These are phyloP conservation scores for Parnassius glacialis DNA, from an alignment of 2,888 invertebrate species.

Conservation along the genomic window DNA sequence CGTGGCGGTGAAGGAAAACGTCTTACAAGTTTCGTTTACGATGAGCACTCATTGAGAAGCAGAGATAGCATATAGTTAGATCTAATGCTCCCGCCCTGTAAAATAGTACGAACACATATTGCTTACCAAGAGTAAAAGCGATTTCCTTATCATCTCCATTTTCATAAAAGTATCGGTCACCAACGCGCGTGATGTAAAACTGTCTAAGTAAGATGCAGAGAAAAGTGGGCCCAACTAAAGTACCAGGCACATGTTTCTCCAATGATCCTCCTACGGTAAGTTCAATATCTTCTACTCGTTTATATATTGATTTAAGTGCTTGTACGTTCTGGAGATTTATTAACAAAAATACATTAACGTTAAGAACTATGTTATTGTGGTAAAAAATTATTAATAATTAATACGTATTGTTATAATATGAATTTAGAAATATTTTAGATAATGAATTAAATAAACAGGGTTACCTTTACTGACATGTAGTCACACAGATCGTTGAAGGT, in stretches of 20 bases:
- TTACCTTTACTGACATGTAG: conserved; percentile 17
- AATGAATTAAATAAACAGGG: not conserved
- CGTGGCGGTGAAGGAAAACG: no score
- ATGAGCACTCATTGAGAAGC: no score
- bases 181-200: conserved; percentile 20
- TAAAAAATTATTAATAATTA: no score
- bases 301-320: conserved; percentile 18
- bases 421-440: no score
- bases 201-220: conserved; percentile 25
- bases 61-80: not conserved
- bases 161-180: conserved; percentile 29
- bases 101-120: not conserved
- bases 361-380: no score
- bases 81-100: not conserved
- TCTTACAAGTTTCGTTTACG: no score
- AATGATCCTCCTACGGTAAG: conserved; percentile 24
- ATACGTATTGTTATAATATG: no score
- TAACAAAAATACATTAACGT: not conserved
- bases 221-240: conserved; percentile 24
- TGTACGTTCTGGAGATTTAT: conserved; percentile 38
- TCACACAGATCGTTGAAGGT: conserved; percentile 74
- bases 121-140: conserved; percentile 17
- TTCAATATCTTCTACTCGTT: conserved; percentile 23
- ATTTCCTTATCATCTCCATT: conserved; percentile 19
- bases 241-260: conserved; percentile 19